Conservation (phyloP, 2,888 invertebrate genomes). For the Heliothis peltigera region DNA sequence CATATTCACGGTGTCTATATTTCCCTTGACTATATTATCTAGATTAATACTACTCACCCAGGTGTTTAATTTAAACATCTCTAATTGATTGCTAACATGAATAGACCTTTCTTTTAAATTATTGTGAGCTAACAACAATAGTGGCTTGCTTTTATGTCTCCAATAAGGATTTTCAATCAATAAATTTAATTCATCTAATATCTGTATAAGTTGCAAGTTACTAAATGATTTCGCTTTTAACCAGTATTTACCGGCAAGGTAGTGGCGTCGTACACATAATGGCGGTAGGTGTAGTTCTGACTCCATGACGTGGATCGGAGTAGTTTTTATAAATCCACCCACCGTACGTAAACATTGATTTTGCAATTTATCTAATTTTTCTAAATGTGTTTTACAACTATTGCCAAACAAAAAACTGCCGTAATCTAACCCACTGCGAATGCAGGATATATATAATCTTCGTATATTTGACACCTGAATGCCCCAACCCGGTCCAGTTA, state of each 20-base stretch:
- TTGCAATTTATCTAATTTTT: constrained; percentile 49
- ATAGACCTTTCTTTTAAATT: neutral
- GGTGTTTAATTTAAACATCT: neutral
- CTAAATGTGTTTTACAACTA: constrained; percentile 34
- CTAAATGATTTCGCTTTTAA: constrained; percentile 5
- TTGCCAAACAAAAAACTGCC: constrained; percentile 38
- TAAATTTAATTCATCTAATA: neutral
- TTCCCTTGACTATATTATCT: neutral
- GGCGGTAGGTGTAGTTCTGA: neutral
- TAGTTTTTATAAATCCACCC: constrained; percentile 49
- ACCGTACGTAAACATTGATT: constrained; percentile 46
- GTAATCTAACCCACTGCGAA: constrained; percentile 58
- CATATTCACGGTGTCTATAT: neutral
- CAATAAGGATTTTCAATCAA: neutral
- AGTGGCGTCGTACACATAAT: neutral
- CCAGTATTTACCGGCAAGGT: constrained; percentile 1
- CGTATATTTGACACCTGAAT: constrained; percentile 57
- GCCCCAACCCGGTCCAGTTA: constrained; percentile 52
- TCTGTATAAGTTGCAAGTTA: neutral
- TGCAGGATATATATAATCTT: constrained; percentile 49
- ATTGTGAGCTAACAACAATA: neutral
- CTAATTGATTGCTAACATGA: constrained; percentile 2
- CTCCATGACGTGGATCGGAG: constrained; percentile 33
- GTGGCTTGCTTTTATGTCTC: neutral
- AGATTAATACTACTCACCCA: constrained; percentile 6